Evolutionary conservation across 2,888 invertebrate genomes (phyloP), one percentile per base, ranked within the genome.

Genomic region (Chymomyza fuscimana): DNA sequence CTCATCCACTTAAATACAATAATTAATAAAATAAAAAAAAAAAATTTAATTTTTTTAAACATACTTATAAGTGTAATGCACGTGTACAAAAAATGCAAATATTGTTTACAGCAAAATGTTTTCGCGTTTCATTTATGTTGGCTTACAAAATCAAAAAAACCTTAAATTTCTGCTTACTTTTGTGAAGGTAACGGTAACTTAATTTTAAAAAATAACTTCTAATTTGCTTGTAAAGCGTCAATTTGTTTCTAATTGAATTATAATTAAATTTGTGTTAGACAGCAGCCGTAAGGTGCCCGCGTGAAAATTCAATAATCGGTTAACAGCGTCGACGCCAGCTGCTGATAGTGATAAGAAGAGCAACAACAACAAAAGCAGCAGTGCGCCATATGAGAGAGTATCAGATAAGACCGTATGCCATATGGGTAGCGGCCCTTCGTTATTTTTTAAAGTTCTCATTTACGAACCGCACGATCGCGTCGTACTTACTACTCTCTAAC

Each of bases 261-360:
- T 7, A 32, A 9, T 32, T 9, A 32, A 32, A 32, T 7, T 32
- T 5, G 32, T 32, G 3, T 32, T 32, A 32, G 32, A 7, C 1
- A 32, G 9, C 32, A 32, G 32, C 5, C 32, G 5, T 32, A 2
- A 46, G 40, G 0, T 15, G 22, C 22, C 54, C 54, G 54, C 22
- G 58, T 25, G 58, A 58, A 58, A 58, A 58, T 58, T 58, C 58
- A 25, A 58, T 58, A 58, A 58, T 10, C 19, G 15, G 16, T n/a
- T 19, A n/a, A n/a, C 1, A 19, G 25, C 58, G 25, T 10, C 58
- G 15, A 22, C 58, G 29, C 58, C 7, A 16, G 52, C 52, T 19
- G 52, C 52, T 54, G 16, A 10, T 10, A 58, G 22, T 58, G 58
- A 58, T 58, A 58, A 58, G 4, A 58, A 58, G 4, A 19, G 9